Evolutionary conservation across 2,113 vertebrate genomes (phyloP).

Genomic region (Typhlomys cinereus): DNA sequence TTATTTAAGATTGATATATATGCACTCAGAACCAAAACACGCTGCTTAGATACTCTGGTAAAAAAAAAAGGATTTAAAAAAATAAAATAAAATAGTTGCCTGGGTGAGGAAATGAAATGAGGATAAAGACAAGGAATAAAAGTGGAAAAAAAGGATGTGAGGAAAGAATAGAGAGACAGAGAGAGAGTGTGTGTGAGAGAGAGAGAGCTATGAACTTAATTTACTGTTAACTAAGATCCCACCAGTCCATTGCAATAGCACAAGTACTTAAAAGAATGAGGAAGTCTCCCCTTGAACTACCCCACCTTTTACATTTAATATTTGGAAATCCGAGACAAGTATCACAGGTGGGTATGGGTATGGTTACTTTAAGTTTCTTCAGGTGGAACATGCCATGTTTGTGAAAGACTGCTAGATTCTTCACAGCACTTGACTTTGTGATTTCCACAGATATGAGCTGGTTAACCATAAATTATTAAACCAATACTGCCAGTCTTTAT

Average conservation of each 20-base stretch:
- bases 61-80: background rate
- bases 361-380: background rate
- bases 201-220: constrained; percentile 7
- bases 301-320: constrained; percentile 10
- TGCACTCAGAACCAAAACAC: background rate
- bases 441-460: constrained; percentile 35
- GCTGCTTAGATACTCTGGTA: background rate
- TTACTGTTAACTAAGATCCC: background rate
- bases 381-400: background rate
- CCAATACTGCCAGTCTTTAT: constrained; percentile 44
- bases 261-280: constrained; percentile 3
- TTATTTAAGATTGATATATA: background rate
- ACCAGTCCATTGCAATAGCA: background rate
- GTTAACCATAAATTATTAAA: constrained; percentile 67
- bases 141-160: background rate
- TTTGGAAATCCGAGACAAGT: background rate
- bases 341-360: background rate
- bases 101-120: background rate
- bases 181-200: background rate
- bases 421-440: constrained; percentile 38
- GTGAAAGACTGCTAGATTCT: constrained; percentile 37
- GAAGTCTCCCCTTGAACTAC: background rate
- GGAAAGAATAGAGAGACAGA: background rate
- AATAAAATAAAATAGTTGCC: background rate
- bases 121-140: background rate